These are phyloP conservation scores for Tokudaia muenninki DNA, from an alignment of 2,797 vertebrate genomes.

Conservation along the genomic window DNA sequence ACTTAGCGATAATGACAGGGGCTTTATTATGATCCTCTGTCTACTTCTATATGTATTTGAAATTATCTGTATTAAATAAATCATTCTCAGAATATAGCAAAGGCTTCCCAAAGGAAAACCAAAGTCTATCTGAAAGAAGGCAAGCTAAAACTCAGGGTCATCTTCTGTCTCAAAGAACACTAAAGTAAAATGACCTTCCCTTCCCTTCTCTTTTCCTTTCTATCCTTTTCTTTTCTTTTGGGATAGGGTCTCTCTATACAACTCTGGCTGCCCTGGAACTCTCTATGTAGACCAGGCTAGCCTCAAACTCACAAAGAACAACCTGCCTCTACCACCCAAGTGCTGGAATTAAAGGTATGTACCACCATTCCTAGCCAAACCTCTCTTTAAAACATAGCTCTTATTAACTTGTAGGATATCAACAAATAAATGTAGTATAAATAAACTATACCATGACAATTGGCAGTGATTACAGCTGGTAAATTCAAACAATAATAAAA, in stretches of 20 bases:
- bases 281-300: background rate
- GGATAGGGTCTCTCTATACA: background rate
- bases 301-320: background rate
- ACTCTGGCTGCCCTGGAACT: background rate
- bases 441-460: background rate
- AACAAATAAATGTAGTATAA: background rate
- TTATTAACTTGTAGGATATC: background rate
- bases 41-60: conserved; percentile 40
- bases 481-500: background rate
- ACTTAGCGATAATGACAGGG: background rate
- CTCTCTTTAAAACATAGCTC: background rate
- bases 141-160: background rate
- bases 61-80: conserved; percentile 58
- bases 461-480: background rate
- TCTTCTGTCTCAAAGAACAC: conserved; percentile 54
- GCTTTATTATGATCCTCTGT: conserved; percentile 14
- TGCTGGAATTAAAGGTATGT: background rate
- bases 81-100: background rate
- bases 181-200: background rate
- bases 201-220: background rate
- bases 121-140: conserved; percentile 36
- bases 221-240: background rate
- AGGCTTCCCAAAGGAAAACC: background rate
- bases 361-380: background rate
- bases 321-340: background rate